phyloP scores from a whole-genome alignment of 2,888 invertebrate species.

The Callyntrura guangdongensis region DNA sequence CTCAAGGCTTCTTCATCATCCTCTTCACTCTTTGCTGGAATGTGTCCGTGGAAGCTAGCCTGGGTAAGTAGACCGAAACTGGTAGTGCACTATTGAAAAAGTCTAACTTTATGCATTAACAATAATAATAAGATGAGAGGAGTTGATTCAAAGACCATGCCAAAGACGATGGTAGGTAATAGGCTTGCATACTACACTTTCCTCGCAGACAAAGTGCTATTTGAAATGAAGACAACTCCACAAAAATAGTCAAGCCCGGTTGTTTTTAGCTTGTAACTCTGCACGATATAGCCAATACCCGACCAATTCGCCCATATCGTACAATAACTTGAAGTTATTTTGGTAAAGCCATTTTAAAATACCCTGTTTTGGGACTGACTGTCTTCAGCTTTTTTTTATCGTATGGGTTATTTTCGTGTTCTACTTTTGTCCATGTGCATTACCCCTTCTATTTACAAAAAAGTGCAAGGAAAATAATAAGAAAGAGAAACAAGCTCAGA shows the following conservation, averaged over 20 bases:
- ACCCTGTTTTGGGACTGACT: no score
- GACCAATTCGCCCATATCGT: no score
- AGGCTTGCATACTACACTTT: background rate
- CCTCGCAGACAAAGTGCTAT: background rate
- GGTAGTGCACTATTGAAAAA: background rate
- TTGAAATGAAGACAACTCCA: background rate
- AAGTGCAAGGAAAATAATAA: constrained; percentile 10
- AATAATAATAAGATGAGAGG: background rate
- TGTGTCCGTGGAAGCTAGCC: constrained; percentile 77
- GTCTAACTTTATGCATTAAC: background rate
- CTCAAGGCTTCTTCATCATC: constrained; percentile 78
- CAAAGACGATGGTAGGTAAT: background rate
- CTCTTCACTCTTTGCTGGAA: constrained; percentile 77
- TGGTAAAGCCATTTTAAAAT: background rate
- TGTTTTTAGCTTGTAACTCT: background rate
- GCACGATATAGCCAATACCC: background rate
- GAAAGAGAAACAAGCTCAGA: constrained; percentile 13
- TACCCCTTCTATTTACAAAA: constrained; percentile 42
- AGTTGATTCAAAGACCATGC: background rate
- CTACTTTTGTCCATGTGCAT: constrained; percentile 68
- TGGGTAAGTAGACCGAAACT: constrained; percentile 69
- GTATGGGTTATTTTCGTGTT: background rate
- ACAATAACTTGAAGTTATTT: no score
- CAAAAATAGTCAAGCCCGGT: background rate
- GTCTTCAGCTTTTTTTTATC: no score